Evolutionary conservation across 1,140 invertebrate genomes (phyloP).

Genomic region (Eulimnadia texana): DNA sequence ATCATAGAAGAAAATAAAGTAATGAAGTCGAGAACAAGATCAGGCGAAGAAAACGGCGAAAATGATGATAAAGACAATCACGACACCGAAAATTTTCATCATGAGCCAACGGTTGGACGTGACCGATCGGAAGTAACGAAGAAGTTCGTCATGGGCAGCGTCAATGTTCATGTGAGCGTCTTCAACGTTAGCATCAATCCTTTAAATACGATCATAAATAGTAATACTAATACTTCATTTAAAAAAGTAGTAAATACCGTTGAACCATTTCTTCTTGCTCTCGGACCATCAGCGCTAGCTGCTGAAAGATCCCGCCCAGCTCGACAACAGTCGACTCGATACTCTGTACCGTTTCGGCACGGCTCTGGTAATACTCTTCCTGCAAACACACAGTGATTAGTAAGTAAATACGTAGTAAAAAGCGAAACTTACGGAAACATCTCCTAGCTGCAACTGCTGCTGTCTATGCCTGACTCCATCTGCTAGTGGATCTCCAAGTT

Average conservation of each 20-base stretch:
- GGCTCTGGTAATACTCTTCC: conserved; percentile 75
- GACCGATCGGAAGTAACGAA: conserved; percentile 96
- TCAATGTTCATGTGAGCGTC: conserved; percentile 93
- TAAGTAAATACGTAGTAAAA: conserved; percentile 17
- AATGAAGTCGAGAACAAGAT: conserved; percentile 9
- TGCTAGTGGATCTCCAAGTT: conserved; percentile 37
- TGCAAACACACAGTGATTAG: conserved; percentile 27
- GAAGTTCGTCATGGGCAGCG: conserved; percentile 88
- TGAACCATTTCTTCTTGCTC: conserved; percentile 98
- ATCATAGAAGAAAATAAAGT: neutral
- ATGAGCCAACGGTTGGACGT: conserved; percentile 96
- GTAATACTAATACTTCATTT: conserved; percentile 4
- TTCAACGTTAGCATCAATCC: conserved; percentile 94
- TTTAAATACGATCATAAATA: conserved; percentile 28
- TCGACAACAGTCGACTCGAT: conserved; percentile 99
- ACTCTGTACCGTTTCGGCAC: conserved; percentile 96
- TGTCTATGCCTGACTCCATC: conserved; percentile 29
- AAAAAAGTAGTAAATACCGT: conserved; percentile 36
- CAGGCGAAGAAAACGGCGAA: conserved; percentile 91
- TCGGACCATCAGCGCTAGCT: conserved; percentile 96
- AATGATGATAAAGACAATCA: conserved; percentile 98
- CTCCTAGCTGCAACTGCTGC: conserved; percentile 50
- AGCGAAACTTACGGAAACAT: conserved; percentile 47
- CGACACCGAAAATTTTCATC: conserved; percentile 96
- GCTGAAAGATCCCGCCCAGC: conserved; percentile 95